phyloP scores from a whole-genome alignment of 2,888 invertebrate genomes.

The Morpho helenor region DNA sequence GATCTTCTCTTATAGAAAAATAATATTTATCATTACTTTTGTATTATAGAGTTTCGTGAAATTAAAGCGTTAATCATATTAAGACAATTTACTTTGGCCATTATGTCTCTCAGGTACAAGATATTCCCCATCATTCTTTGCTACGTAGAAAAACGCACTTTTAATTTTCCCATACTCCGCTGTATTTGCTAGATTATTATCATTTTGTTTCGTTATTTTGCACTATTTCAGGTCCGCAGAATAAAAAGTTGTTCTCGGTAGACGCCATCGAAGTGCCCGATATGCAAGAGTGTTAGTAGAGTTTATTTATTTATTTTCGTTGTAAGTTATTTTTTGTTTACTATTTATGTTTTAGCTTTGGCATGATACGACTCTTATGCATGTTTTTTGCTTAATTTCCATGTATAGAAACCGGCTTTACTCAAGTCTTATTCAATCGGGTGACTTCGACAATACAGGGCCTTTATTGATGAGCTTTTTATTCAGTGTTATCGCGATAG shows the following conservation, averaged over 20 bases:
- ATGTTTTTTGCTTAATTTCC: too few species aligned
- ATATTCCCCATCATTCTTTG: background rate
- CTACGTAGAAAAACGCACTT: background rate
- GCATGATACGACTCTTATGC: background rate
- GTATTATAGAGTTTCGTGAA: too few species aligned
- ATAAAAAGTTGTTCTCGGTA: slow-evolving; percentile 59
- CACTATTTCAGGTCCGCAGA: slow-evolving; percentile 61
- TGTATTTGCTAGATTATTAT: slow-evolving; percentile 34
- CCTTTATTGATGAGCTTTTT: too few species aligned
- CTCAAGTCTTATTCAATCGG: too few species aligned
- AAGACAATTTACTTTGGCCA: too few species aligned
- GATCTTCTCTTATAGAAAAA: too few species aligned
- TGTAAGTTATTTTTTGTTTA: slow-evolving; percentile 46
- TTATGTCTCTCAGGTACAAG: too few species aligned
- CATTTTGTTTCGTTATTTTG: slow-evolving; percentile 33
- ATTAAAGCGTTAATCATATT: too few species aligned
- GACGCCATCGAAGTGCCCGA: slow-evolving; percentile 69
- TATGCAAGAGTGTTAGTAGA: slow-evolving; percentile 74
- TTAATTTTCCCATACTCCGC: background rate
- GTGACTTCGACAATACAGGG: too few species aligned
- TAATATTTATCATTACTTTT: too few species aligned
- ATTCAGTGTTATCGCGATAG: too few species aligned
- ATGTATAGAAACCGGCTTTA: too few species aligned
- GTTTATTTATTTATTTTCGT: slow-evolving; percentile 31
- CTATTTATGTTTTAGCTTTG: slow-evolving; percentile 23